phyloP scores from a whole-genome alignment of 2,888 invertebrate species.

The Junonia oenone region DNA sequence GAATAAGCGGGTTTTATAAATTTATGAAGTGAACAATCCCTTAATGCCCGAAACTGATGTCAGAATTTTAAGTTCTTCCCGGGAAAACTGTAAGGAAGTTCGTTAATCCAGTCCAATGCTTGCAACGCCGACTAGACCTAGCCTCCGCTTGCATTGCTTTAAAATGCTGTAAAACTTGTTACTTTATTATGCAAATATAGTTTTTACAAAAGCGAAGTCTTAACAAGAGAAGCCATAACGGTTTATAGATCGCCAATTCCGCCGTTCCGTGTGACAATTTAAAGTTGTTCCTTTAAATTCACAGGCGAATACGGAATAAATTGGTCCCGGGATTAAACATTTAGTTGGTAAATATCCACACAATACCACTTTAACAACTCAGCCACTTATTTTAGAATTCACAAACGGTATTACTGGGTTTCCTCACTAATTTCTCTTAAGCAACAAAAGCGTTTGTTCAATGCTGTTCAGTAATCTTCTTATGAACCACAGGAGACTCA shows the following conservation, averaged over 20 bases:
- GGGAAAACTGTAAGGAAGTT: conserved; percentile 55
- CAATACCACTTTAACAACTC: conserved; percentile 27
- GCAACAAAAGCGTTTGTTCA: conserved; percentile 27
- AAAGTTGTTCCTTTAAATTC: conserved; percentile 24
- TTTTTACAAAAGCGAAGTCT: conserved; percentile 24
- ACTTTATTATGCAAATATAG: conserved; percentile 29
- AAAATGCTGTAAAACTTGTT: conserved; percentile 30
- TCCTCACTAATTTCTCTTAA: conserved; percentile 27
- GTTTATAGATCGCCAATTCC: conserved; percentile 28
- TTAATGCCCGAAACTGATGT: conserved; percentile 65
- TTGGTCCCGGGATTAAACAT: conserved; percentile 26
- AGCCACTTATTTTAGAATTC: conserved; percentile 27
- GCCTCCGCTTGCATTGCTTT: conserved; percentile 28
- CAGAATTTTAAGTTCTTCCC: conserved; percentile 64
- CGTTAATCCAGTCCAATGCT: conserved; percentile 53
- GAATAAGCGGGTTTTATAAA: conserved; percentile 55
- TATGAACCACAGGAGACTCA: conserved; percentile 25
- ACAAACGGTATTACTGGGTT: conserved; percentile 25
- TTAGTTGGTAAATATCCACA: conserved; percentile 29
- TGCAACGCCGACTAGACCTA: conserved; percentile 29
- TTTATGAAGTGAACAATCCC: conserved; percentile 56
- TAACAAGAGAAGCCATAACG: conserved; percentile 25
- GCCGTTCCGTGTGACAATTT: conserved; percentile 24
- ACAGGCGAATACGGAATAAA: conserved; percentile 26
- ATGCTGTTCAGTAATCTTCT: conserved; percentile 28